Evolutionary conservation across 1,140 invertebrate species (phyloP).

Genomic region (Conus betulinus): DNA sequence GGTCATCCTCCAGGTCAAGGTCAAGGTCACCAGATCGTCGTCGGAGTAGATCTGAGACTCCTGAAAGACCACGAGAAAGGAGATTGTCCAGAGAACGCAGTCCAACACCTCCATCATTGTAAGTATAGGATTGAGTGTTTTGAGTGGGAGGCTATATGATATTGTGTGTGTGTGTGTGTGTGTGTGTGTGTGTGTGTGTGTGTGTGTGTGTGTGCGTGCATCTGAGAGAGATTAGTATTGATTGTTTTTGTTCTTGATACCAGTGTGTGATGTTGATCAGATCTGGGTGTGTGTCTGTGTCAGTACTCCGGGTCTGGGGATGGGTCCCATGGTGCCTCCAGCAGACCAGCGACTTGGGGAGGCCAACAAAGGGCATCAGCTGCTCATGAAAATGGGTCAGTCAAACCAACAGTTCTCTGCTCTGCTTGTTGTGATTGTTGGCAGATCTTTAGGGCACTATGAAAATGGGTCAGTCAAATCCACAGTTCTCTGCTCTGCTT

Average conservation of each 20-base stretch:
- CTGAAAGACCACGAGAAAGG: constrained; percentile 42
- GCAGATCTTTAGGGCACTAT: no score
- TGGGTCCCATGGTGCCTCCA: background rate
- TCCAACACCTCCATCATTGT: constrained; percentile 82
- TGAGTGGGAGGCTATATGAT: background rate
- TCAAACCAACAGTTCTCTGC: background rate
- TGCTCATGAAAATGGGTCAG: constrained; percentile 93
- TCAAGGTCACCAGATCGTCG: constrained; percentile 69
- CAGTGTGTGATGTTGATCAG: no score
- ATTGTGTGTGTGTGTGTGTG: no score
- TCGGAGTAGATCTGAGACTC: constrained; percentile 70
- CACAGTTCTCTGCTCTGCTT: no score
- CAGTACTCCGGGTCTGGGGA: background rate
- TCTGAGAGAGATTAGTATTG: no score
- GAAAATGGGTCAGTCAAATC: no score
- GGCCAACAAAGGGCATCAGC: constrained; percentile 96
- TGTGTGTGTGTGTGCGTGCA: no score
- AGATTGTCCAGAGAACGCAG: constrained; percentile 76
- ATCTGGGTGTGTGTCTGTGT: background rate
- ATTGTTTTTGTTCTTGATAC: no score
- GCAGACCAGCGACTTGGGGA: constrained; percentile 81
- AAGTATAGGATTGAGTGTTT: constrained; percentile 9
- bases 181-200: no score
- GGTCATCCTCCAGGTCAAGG: constrained; percentile 54
- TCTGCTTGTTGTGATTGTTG: background rate